Percentiles rank a stretch among this genome's conserved stretches.
Evolutionary conservation across 2,113 vertebrate genomes (phyloP).

Genomic region (Clupea harengus): DNA sequence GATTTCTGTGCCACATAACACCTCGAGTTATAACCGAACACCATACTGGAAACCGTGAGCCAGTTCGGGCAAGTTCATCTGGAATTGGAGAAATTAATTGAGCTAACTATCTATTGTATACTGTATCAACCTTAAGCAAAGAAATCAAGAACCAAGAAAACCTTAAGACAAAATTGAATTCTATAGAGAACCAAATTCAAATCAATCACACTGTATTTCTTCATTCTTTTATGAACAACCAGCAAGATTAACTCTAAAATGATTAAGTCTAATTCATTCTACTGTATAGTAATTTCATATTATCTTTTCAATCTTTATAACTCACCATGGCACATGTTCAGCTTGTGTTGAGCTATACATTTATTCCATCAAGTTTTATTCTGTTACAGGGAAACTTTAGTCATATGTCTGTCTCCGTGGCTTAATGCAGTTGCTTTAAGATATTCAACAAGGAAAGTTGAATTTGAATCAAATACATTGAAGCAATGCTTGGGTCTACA

Average conservation of each 20-base stretch:
- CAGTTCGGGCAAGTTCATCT: neutral
- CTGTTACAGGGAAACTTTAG: neutral
- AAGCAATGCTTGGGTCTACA: constrained; percentile 55
- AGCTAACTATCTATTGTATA: neutral
- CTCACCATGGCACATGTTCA: neutral
- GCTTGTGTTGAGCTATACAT: neutral
- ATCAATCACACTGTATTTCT: neutral
- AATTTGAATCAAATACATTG: constrained; percentile 61
- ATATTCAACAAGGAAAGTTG: constrained; percentile 40
- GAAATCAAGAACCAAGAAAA: neutral
- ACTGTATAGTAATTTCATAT: neutral
- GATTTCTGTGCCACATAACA: neutral
- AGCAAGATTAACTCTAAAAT: neutral
- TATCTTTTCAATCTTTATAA: neutral
- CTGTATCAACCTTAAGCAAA: neutral
- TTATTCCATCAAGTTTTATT: neutral
- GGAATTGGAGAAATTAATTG: neutral
- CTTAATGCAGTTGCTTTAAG: constrained; percentile 4
- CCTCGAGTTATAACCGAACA: neutral
- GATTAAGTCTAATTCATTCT: neutral
- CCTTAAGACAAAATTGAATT: neutral
- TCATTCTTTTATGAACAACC: neutral
- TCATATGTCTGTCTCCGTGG: neutral
- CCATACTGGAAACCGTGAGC: neutral
- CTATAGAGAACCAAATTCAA: neutral